Conservation (phyloP, 2,888 invertebrate species). For the Eristalis arbustorum region DNA sequence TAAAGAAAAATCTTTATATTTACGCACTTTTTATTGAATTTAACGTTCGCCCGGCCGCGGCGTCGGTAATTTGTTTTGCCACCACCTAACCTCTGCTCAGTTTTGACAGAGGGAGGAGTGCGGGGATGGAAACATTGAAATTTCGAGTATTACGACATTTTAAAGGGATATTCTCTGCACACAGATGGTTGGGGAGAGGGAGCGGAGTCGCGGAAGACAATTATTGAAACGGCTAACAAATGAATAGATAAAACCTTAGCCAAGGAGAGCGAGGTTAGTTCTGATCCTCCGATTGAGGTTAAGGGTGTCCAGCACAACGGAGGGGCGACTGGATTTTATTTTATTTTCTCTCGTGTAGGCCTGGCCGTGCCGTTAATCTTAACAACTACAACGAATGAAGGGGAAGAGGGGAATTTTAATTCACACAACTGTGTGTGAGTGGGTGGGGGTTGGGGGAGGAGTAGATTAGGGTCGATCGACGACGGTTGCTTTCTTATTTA, state of each 20-base stretch:
- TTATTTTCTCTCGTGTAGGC: neutral
- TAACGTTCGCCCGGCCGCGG: constrained; percentile 21
- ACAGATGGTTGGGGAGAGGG: neutral
- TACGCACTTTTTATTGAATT: constrained; percentile 58
- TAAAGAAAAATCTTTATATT: constrained; percentile 22
- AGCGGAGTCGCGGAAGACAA: no score
- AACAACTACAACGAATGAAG: constrained; percentile 16
- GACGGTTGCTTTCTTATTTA: constrained; percentile 15
- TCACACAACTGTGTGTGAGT: neutral
- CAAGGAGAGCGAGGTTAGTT: neutral
- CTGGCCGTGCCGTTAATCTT: constrained; percentile 14
- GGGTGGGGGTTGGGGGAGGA: neutral
- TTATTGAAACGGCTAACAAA: constrained; percentile 64
- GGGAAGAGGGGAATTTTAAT: constrained; percentile 29
- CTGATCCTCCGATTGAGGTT: constrained; percentile 26
- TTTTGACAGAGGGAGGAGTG: neutral
- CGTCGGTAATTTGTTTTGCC: constrained; percentile 14
- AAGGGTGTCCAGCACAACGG: constrained; percentile 2
- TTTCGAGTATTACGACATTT: constrained; percentile 37
- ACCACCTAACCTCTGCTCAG: neutral
- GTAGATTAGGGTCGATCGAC: constrained; percentile 36
- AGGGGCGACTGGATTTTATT: neutral
- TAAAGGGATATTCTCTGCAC: constrained; percentile 43
- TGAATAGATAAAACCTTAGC: constrained; percentile 43
- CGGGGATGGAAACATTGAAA: constrained; percentile 16